Base-by-base conservation (phyloP, 2,888 invertebrate genomes). In the Noctua comes region DNA sequence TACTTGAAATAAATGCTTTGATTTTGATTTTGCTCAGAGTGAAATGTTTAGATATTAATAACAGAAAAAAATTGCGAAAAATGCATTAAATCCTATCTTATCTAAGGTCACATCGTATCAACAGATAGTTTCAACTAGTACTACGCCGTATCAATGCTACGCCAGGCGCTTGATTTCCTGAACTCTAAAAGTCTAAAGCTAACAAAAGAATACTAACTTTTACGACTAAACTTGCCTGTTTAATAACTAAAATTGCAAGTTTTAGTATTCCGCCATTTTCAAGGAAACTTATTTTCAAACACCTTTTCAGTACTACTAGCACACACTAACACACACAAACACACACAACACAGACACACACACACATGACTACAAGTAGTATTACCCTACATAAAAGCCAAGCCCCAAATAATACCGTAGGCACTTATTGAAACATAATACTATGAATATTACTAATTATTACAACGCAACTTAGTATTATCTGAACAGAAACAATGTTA, bases 401-500 rank as follows among this genome's bases (percentile, higher is more conserved):
- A 75, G 13, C 31, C 48, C 21, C 11, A 27, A 27, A 10, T 51
- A 16, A 8, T 31, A 13, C n/a, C 21, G 18, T 18, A 40, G 36
- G 11, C 11, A 31, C 13, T 10, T 43, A 54, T 2, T 76, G n/a
- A 51, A 36, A 54, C 46, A 46, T 66, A 54, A 54, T 31, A 54
- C 43, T 11, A 27, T 46, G 31, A 7, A 76, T 11, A 40, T 62
- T 18, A 62, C 5, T 24, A 59, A 77, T 46, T 18, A 78, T 69
- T 43, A 73, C 31, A 43, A 13, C 5, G 43, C 7, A 59, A 83
- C 51, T 65, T 72, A 57, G 43, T 65, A 59, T 68, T 46, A 59
- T 77, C 21, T 70, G 11, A 36, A 64, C 43, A 78, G 69, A 57
- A 84, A 85, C 68, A 73, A 74, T 76, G 77, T 31, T 36, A 77